These are phyloP conservation scores for Thumatha senex DNA, from an alignment of 2,888 invertebrate genomes.

Conservation along the genomic window DNA sequence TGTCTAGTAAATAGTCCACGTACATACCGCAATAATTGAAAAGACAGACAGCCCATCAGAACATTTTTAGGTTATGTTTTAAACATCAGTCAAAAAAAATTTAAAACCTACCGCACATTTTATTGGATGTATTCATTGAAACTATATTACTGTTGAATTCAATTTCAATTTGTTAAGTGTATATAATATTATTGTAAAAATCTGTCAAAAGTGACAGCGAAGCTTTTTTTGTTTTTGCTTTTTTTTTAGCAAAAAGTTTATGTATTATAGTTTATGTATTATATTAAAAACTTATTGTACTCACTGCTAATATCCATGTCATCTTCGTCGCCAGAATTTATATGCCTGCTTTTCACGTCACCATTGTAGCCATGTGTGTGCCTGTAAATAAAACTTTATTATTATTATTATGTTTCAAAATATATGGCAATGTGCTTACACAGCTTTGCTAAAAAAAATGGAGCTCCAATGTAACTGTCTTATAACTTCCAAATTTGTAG, in stretches of 20 bases:
- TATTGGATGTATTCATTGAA: conserved; percentile 18
- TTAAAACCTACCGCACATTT: conserved; percentile 21
- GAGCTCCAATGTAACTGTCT: too few species aligned
- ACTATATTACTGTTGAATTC: background rate
- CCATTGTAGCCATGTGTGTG: conserved; percentile 79
- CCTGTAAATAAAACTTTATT: conserved; percentile 47
- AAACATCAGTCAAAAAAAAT: background rate
- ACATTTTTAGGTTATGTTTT: background rate
- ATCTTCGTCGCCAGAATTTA: conserved; percentile 79
- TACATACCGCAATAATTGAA: background rate
- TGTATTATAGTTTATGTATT: too few species aligned
- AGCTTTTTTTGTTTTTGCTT: background rate
- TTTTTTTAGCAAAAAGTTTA: conserved; percentile 1
- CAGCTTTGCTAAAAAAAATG: too few species aligned
- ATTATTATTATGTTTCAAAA: background rate
- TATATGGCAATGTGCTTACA: too few species aligned
- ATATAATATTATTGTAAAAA: conserved; percentile 17
- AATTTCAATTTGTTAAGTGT: conserved; percentile 1
- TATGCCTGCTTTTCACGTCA: conserved; percentile 73
- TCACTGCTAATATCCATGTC: conserved; percentile 80
- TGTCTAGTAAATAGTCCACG: background rate
- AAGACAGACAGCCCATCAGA: conserved; percentile 3
- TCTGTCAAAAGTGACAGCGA: conserved; percentile 5
- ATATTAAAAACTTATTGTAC: conserved; percentile 64
- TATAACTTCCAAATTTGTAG: too few species aligned